Conservation (phyloP, 2,888 invertebrate genomes). For the Phytoseiulus persimilis region DNA sequence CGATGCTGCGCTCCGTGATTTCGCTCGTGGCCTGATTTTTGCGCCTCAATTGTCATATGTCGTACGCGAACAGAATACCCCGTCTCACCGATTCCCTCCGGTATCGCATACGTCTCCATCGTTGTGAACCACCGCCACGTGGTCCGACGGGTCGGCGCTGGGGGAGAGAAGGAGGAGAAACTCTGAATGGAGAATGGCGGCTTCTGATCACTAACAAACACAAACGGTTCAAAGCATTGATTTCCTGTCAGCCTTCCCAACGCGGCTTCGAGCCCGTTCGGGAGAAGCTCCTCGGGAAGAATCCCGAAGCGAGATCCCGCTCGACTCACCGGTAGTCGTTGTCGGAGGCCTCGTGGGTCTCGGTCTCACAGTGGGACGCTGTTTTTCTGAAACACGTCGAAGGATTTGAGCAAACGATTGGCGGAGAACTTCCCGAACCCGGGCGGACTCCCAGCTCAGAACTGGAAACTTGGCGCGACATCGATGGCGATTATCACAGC, state of each 20-base stretch:
- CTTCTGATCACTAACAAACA: background rate
- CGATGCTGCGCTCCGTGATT: background rate
- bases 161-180: background rate
- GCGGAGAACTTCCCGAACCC: background rate
- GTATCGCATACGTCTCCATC: slow-evolving; percentile 18
- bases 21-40: background rate
- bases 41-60: background rate
- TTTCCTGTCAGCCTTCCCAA: background rate
- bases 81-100: slow-evolving; percentile 28
- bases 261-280: background rate
- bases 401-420: background rate
- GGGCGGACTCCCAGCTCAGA: background rate
- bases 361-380: slow-evolving; percentile 19
- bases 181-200: background rate
- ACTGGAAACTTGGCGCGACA: too few relatives aligned
- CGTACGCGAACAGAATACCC: background rate
- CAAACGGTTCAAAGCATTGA: background rate
- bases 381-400: background rate
- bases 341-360: slow-evolving; percentile 15
- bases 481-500: too few relatives aligned
- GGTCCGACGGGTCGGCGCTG: slow-evolving; percentile 26
- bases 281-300: background rate
- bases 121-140: slow-evolving; percentile 26
- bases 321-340: slow-evolving; percentile 9
- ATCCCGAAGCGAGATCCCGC: background rate